Percentiles rank a stretch among this genome's conserved stretches.
Conservation (phyloP, 2,888 invertebrate species). For the Cordilura impudica region DNA sequence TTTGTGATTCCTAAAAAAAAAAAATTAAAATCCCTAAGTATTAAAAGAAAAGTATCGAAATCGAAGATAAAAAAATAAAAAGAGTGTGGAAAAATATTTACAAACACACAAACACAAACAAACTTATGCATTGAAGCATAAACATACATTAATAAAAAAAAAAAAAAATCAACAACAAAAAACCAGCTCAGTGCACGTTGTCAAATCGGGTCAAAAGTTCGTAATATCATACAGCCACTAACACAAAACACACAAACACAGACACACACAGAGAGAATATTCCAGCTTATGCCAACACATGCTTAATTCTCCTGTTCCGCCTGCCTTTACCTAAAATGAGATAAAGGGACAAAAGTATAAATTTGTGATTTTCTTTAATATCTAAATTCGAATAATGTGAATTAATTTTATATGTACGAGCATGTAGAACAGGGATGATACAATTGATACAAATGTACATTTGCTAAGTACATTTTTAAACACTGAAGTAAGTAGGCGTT, state of each 20-base stretch:
- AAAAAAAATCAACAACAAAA: constrained; percentile 40
- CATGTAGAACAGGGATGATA: not conserved
- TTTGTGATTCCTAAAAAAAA: not conserved
- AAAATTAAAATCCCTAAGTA: constrained; percentile 8
- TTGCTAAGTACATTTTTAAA: too few relatives aligned
- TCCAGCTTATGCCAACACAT: constrained; percentile 17
- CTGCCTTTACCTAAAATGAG: constrained; percentile 10
- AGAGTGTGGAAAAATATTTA: constrained; percentile 16
- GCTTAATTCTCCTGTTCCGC: constrained; percentile 4
- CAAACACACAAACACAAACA: constrained; percentile 1
- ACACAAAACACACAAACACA: constrained; percentile 17
- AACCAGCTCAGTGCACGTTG: constrained; percentile 57
- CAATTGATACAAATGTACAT: not conserved
- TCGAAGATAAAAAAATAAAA: constrained; percentile 15
- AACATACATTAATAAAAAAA: not conserved
- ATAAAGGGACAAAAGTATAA: not conserved
- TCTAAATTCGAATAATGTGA: too few relatives aligned
- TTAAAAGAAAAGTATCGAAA: constrained; percentile 2
- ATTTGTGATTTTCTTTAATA: not conserved
- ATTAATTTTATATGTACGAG: not conserved
- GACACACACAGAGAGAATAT: not conserved
- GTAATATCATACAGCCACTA: constrained; percentile 60
- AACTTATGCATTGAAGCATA: not conserved
- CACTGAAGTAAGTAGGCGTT: too few relatives aligned
- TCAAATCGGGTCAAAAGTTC: constrained; percentile 76